Conservation (phyloP, 2,888 invertebrate species). For the Chloroclystis v-ata region DNA sequence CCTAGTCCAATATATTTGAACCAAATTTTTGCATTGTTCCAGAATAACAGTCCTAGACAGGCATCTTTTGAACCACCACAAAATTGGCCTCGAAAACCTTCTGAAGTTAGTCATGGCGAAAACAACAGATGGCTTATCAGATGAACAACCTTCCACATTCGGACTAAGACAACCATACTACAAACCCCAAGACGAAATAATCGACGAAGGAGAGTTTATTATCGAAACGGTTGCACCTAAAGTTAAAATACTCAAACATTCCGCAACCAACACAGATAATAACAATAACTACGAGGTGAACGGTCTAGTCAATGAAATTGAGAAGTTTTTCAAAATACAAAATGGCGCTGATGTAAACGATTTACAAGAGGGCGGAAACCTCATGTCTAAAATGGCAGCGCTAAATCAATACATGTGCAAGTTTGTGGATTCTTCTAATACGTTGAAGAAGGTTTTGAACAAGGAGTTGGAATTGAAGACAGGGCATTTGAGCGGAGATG, state of each 20-base stretch:
- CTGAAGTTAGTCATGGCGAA: constrained; percentile 65
- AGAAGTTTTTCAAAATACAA: constrained; percentile 44
- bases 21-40: constrained; percentile 21
- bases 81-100: constrained; percentile 59
- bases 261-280: constrained; percentile 52
- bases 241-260: constrained; percentile 59
- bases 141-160: constrained; percentile 33
- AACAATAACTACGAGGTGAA: constrained; percentile 12
- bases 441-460: constrained; percentile 54
- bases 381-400: constrained; percentile 58
- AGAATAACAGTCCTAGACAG: constrained; percentile 68
- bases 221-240: constrained; percentile 59
- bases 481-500: constrained; percentile 36
- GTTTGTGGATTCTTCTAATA: constrained; percentile 62
- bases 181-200: constrained; percentile 41
- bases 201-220: constrained; percentile 60
- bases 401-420: constrained; percentile 65
- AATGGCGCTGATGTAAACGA: constrained; percentile 1
- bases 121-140: constrained; percentile 57
- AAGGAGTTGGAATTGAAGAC: constrained; percentile 52
- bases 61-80: constrained; percentile 63
- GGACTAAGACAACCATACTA: constrained; percentile 56
- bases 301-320: constrained; percentile 45
- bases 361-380: constrained; percentile 39
- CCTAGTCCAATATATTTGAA: too few species aligned